Percentiles rank a stretch among this genome's conserved stretches.
phyloP scores from a whole-genome alignment of 2,888 invertebrate genomes.

The Morpho deidamia region DNA sequence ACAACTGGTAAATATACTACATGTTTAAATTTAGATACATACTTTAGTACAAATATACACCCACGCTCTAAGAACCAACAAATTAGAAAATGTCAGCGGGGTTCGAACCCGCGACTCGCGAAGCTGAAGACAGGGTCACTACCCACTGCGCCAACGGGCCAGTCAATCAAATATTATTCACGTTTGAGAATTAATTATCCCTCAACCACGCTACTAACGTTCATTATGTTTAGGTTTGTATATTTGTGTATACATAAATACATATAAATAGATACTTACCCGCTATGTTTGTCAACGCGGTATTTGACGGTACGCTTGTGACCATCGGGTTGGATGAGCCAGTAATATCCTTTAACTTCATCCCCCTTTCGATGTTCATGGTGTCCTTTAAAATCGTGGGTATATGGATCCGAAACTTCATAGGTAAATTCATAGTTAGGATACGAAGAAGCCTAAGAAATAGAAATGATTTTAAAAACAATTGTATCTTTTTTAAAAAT shows the following conservation, averaged over 20 bases:
- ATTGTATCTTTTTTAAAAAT: no score
- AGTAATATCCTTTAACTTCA: slow-evolving; percentile 71
- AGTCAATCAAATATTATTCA: no score
- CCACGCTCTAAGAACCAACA: no score
- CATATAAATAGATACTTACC: slow-evolving; percentile 39
- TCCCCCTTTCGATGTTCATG: slow-evolving; percentile 70
- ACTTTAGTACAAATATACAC: no score
- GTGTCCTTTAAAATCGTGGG: slow-evolving; percentile 74
- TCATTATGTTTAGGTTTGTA: not conserved
- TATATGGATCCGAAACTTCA: slow-evolving; percentile 75
- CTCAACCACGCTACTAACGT: no score
- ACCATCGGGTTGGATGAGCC: slow-evolving; percentile 74
- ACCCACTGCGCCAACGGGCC: no score
- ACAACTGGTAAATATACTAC: no score
- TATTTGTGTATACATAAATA: not conserved
- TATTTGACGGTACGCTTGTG: slow-evolving; percentile 71
- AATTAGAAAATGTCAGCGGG: no score
- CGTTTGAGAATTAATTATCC: no score
- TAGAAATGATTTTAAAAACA: not conserved
- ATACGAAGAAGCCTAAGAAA: slow-evolving; percentile 57
- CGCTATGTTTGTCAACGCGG: slow-evolving; percentile 69
- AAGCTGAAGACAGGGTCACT: no score
- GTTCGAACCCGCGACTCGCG: no score
- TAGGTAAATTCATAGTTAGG: slow-evolving; percentile 76
- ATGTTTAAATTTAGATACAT: no score